Evolutionary conservation across 2,113 vertebrate species (phyloP), one percentile per base, ranked within the genome.

Genomic region (Lota lota): DNA sequence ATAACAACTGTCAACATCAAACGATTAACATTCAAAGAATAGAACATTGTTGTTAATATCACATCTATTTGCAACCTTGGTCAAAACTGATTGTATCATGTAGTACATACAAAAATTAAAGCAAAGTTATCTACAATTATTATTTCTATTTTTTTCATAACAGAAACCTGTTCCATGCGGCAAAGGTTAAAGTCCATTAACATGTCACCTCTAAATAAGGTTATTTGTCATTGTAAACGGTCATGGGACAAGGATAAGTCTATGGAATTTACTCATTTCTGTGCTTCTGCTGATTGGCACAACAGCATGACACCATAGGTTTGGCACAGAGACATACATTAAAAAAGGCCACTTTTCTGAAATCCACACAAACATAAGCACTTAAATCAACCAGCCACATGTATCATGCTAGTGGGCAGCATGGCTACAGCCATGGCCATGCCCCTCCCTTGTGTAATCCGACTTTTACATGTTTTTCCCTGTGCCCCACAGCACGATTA

Each of bases 301-400:
- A 78, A 77, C 33, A 82, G 72, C 75, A 74, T 33, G 77, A 5
- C 24, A 67, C 20, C 64, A 68, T 61, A 50, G 56, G 60, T 33
- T 59, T 66, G 61, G 71, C 50, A 76, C 70, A 78, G 53, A 51
- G 28, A 80, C 85, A 85, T 74, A 58, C 62, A 82, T 20, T 21
- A 8, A 58, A 50, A 33, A 77, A 33, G 28, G 28, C 28, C 28
- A 22, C 22, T 22, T 65, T 73, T 75, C 73, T 82, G 76, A 84
- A 81, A 80, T 72, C 77, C 73, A 82, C 76, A 82, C 77, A 18
- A 66, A 33, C 79, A 86, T 74, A 47, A 83, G 79, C 85, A 87
- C 82, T 77, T 71, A 72, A 47, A 87, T 76, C 71, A 79, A 51
- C 67, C 19, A 72, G 61, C 75, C 75, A 80, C 53, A 66, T 77